Evolutionary conservation across 2,113 vertebrate species (phyloP), one percentile per base, ranked within the genome.

Genomic region (Albula goreensis): DNA sequence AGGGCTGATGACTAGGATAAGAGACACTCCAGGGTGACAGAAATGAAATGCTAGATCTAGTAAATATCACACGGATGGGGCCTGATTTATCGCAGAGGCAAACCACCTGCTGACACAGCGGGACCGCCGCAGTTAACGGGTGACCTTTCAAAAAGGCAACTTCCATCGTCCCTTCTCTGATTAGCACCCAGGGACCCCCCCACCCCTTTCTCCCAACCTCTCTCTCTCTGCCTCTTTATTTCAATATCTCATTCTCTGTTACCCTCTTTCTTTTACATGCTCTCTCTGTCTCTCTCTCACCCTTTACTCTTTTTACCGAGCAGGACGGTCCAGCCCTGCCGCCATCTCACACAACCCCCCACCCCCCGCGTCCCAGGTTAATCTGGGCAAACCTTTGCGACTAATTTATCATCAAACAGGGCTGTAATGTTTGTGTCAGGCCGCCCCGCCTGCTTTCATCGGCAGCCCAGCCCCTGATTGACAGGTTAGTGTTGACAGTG

Each of bases 401-500:
- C 87, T 92, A 90, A 94, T 94, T 93, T 90, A 91, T 91, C 84
- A 51, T 85, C 91, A 92, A 93, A 92, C 89, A 90, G 50, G 60
- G 12, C 80, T 10, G 85, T 78, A 85, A 86, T 89, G 89, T 87
- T 92, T 87, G 87, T 94, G 94, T 92, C 91, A 89, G 88, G 31
- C 13, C 17, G 60, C 70, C 87, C 90, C 89, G 85, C 89, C 19
- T 50, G 31, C 48, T 74, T 50, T 85, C 51, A 51, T 91, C 89
- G 91, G 89, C 87, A 83, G 31, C 31, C 31, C 31, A 41, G 31
- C 31, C 85, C 31, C 84, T 63, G 15, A n/a, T 79, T 92, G 91
- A 93, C 91, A 93, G 90, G 87, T 56, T 89, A 84, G 53, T 93
- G 93, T 92, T 94, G 94, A 95, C 93, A 94, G 90, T 91, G 85